phyloP scores from a whole-genome alignment of 2,888 invertebrate genomes.

The Scaptomyza reducta region DNA sequence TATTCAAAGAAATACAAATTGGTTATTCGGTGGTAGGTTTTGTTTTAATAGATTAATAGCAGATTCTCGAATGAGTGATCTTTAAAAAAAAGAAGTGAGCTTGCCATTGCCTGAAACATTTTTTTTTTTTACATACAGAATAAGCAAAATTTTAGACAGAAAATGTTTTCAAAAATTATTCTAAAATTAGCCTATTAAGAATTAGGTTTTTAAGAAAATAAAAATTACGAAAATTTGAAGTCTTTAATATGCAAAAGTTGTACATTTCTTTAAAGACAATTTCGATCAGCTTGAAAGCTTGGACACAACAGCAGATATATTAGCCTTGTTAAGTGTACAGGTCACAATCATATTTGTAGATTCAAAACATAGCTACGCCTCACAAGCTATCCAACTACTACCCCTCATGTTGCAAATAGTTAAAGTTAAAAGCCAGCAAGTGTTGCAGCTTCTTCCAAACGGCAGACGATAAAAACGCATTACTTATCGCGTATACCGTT shows the following conservation, averaged over 20 bases:
- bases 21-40: not conserved
- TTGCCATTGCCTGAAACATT: not conserved
- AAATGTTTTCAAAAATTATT: conserved; percentile 9
- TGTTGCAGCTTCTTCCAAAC: conserved; percentile 17
- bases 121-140: conserved; percentile 4
- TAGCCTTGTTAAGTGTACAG: not conserved
- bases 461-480: not conserved
- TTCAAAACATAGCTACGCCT: not conserved
- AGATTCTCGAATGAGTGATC: conserved; percentile 7
- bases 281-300: not conserved
- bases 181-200: conserved; percentile 25
- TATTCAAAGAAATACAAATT: not conserved
- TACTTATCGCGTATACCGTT: conserved; percentile 13
- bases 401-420: conserved; percentile 40
- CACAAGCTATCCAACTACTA: conserved; percentile 22
- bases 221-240: conserved; percentile 4
- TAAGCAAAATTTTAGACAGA: conserved; percentile 21
- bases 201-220: conserved; percentile 28
- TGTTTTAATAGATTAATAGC: not conserved
- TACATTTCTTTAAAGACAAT: conserved; percentile 6
- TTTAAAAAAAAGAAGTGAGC: not conserved
- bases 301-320: not conserved
- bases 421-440: conserved; percentile 26
- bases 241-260: conserved; percentile 7
- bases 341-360: not conserved